Evolutionary conservation across 2,888 invertebrate genomes (phyloP), one percentile per base, ranked within the genome.

Genomic region (Vesta saturnalis): DNA sequence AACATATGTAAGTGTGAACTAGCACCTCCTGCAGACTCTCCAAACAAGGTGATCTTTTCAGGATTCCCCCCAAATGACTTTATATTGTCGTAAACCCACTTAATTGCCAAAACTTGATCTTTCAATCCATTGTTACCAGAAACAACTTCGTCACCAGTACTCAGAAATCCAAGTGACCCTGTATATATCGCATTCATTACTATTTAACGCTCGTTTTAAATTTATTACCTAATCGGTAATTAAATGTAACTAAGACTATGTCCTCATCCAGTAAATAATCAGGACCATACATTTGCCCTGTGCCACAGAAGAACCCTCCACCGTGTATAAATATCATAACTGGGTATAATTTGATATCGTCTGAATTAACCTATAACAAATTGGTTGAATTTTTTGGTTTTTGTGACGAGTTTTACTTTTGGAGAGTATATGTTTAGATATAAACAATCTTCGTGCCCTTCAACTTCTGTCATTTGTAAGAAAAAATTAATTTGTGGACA

Each of bases 291-390:
- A 89, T 89, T 57, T 89, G 89, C 0, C 91, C 90, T 0, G 90
- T 87, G 0, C 93, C 93, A 67, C 91, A 91, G 79, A 92, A 86
- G 89, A 91, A 93, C 1, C 93, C 93, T 1, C 93, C 93, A 0
- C 91, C 91, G 67, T 91, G 91, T 70, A 91, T 85, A 84, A 91
- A 93, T n/a, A 93, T 85, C 92, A 93, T 92, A 0, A 93, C 92
- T 0, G 93, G 91, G 5, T 88, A 14, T 5, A 43, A 43, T 12
- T 56, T 16, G 12, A 3, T 22, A 8, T 39, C 39, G 2, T 10
- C 8, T 12, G 2, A 2, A 39, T 6, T 39, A 3, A 39, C 8
- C 39, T 39, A n/a, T n/a, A 39, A 39, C n/a, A n/a, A 12, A 12
- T n/a, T n/a, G 8, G 39, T 39, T 8, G 8, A n/a, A 39, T 39